A percentile compares a stretch with the other conserved stretches of the same genome.
These are phyloP conservation scores for Phalacrocorax carbo DNA, from an alignment of 2,113 vertebrate species.

Conservation along the genomic window DNA sequence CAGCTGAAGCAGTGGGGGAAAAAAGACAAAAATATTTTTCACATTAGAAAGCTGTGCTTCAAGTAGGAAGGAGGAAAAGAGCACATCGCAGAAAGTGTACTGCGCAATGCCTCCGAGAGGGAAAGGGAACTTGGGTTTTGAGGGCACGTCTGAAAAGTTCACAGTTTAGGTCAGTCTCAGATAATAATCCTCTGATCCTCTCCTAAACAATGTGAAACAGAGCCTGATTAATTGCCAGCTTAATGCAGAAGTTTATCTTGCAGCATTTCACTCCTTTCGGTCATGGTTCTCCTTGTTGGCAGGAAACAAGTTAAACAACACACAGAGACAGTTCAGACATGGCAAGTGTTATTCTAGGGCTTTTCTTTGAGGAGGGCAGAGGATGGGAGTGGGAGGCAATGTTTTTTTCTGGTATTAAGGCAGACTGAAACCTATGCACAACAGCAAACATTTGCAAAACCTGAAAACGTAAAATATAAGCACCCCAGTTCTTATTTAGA, in stretches of 20 bases:
- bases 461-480: neutral
- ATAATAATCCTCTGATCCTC: neutral
- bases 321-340: neutral
- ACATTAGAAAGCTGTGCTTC: neutral
- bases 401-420: neutral
- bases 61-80: neutral
- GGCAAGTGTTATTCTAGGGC: neutral
- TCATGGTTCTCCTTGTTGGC: neutral
- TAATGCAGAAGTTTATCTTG: neutral
- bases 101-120: neutral
- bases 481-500: neutral
- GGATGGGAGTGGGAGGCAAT: neutral
- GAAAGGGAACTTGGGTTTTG: neutral
- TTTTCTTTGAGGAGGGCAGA: neutral
- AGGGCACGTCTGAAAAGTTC: neutral
- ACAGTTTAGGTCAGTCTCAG: neutral
- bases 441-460: neutral
- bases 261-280: neutral
- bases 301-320: neutral
- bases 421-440: neutral
- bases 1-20: neutral
- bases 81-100: neutral
- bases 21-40: slow-evolving; percentile 35
- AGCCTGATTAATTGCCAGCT: neutral
- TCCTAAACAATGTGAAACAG: neutral